Conservation (phyloP, 2,888 invertebrate genomes). For the Arge pagana region DNA sequence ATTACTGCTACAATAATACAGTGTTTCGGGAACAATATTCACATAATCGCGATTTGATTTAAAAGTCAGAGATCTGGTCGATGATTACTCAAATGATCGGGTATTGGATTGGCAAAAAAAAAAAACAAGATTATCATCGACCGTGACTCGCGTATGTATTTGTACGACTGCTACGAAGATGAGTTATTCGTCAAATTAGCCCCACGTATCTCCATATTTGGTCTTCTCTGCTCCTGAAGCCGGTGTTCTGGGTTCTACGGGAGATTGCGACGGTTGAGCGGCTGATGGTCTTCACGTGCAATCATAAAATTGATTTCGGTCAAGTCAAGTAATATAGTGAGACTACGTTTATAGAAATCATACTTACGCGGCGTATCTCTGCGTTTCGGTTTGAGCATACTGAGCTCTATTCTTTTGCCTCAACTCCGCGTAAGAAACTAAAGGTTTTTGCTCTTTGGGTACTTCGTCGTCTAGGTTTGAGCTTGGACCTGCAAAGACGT, state of each 20-base stretch:
- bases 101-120: too few species aligned
- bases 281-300: not conserved
- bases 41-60: too few species aligned
- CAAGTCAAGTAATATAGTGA: too few species aligned
- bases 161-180: too few species aligned
- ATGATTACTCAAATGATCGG: too few species aligned
- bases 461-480: not conserved
- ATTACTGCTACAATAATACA: too few species aligned
- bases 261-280: not conserved
- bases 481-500: not conserved
- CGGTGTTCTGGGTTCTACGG: not conserved
- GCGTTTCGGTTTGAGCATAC: not conserved
- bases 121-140: too few species aligned
- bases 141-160: too few species aligned
- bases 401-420: slow-evolving; percentile 7
- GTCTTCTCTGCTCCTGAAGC: slow-evolving; percentile 1
- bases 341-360: too few species aligned
- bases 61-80: too few species aligned
- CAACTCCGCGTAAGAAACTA: slow-evolving; percentile 8
- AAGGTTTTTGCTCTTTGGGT: not conserved
- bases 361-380: slow-evolving; percentile 5
- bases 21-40: too few species aligned
- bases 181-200: not conserved
- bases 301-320: too few species aligned
- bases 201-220: slow-evolving; percentile 15